These are phyloP conservation scores for Pantala flavescens DNA, from an alignment of 1,140 invertebrate species.

Conservation along the genomic window DNA sequence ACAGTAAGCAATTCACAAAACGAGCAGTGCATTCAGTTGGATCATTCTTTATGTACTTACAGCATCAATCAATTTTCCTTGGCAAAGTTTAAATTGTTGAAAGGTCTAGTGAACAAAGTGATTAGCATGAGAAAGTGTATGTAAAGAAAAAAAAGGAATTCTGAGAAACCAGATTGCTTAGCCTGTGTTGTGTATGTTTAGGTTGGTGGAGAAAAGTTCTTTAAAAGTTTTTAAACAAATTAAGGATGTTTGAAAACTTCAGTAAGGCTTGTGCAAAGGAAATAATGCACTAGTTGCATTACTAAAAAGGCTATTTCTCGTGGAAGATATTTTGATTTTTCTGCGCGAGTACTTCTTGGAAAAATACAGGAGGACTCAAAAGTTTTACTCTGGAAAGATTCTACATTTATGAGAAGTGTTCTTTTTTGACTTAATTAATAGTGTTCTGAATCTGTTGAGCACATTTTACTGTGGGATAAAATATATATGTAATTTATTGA, in stretches of 20 bases:
- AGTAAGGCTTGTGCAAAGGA: not conserved
- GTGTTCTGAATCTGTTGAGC: slow-evolving; percentile 6
- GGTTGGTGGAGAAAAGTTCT: slow-evolving; percentile 8
- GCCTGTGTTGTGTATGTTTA: not conserved
- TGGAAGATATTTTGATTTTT: not conserved
- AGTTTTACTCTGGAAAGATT: slow-evolving; percentile 10
- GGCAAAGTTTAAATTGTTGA: not conserved
- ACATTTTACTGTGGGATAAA: slow-evolving; percentile 10
- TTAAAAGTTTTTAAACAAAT: not conserved
- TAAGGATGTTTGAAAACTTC: not conserved
- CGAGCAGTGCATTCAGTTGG: too few species aligned
- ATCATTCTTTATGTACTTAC: not conserved
- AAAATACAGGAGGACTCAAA: slow-evolving; percentile 12
- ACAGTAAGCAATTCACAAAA: too few species aligned
- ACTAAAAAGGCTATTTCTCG: not conserved
- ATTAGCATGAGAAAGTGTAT: not conserved
- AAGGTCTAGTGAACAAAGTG: not conserved
- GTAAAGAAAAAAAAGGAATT: not conserved
- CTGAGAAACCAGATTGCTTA: not conserved
- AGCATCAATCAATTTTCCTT: not conserved
- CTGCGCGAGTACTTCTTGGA: not conserved
- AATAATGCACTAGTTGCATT: not conserved
- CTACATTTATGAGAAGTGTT: not conserved
- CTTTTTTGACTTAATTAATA: not conserved
- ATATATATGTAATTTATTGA: slow-evolving; percentile 15